A percentile compares a stretch with the other conserved stretches of the same genome.
Conservation (phyloP, 2,888 invertebrate species). For the Laothoe populi region DNA sequence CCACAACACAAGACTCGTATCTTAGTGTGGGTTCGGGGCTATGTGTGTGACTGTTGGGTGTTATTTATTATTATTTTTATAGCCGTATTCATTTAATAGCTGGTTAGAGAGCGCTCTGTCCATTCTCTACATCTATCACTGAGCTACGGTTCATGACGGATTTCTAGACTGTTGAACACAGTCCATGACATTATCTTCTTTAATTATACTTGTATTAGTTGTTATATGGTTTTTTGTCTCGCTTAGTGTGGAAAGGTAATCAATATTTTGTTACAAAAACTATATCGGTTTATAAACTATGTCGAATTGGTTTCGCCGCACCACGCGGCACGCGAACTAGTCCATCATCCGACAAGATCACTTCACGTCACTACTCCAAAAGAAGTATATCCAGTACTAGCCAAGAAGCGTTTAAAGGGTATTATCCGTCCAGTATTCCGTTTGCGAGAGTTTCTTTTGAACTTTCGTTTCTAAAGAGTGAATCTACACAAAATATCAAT, state of each 20-base stretch:
- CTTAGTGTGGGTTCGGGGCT: too few relatives aligned
- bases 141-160: slow-evolving; percentile 51
- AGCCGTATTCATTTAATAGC: too few relatives aligned
- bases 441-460: not conserved
- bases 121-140: too few relatives aligned
- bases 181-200: slow-evolving; percentile 52
- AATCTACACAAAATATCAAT: slow-evolving; percentile 26
- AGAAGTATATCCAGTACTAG: too few relatives aligned
- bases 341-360: slow-evolving; percentile 94
- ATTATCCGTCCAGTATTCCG: slow-evolving; percentile 34
- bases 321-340: slow-evolving; percentile 95
- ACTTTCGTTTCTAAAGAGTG: slow-evolving; percentile 12
- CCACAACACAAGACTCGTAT: too few relatives aligned
- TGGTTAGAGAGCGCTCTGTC: too few relatives aligned
- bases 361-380: slow-evolving; percentile 96
- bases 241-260: slow-evolving; percentile 31
- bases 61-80: too few relatives aligned
- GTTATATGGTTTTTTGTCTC: slow-evolving; percentile 24
- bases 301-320: slow-evolving; percentile 96
- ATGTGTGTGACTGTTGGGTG: too few relatives aligned
- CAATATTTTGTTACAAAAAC: slow-evolving; percentile 87
- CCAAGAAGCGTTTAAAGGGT: slow-evolving; percentile 97
- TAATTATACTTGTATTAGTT: slow-evolving; percentile 47
- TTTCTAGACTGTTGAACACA: slow-evolving; percentile 57
- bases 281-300: slow-evolving; percentile 96